Conservation (phyloP, 2,113 vertebrate genomes). For the Nothocercus nigrocapillus region DNA sequence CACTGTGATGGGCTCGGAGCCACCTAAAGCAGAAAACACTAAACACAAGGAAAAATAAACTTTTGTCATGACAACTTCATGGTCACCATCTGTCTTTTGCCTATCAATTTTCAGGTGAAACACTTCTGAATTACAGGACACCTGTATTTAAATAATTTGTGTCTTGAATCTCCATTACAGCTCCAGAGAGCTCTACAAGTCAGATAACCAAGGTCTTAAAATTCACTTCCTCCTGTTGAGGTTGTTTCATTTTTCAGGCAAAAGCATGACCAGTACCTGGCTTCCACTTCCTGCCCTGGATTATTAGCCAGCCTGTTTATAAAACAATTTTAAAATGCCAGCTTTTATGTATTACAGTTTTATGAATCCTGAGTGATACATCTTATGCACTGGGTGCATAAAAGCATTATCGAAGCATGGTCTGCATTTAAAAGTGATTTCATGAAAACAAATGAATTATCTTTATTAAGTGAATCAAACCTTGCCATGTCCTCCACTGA, state of each 20-base stretch:
- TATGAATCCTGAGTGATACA: slow-evolving; percentile 42
- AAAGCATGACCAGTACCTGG: neutral
- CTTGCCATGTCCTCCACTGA: slow-evolving; percentile 48
- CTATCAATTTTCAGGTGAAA: neutral
- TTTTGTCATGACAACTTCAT: neutral
- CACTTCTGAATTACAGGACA: neutral
- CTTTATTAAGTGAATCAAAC: slow-evolving; percentile 63
- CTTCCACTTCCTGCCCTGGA: neutral
- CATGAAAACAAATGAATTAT: slow-evolving; percentile 59
- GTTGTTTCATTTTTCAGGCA: neutral
- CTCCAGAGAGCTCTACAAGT: neutral
- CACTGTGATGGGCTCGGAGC: neutral
- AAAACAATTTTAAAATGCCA: slow-evolving; percentile 35
- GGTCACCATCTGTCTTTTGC: neutral
- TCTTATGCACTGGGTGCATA: neutral
- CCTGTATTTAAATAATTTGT: neutral
- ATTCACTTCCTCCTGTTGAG: neutral
- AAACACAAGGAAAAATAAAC: neutral
- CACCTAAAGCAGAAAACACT: neutral
- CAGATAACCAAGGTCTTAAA: fast-evolving
- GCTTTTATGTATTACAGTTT: slow-evolving; percentile 39
- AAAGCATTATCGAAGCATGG: slow-evolving; percentile 36
- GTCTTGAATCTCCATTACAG: neutral
- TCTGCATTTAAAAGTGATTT: slow-evolving; percentile 55
- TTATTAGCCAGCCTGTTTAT: slow-evolving; percentile 21